phyloP scores from a whole-genome alignment of 2,797 vertebrate species.

The Betta splendens region DNA sequence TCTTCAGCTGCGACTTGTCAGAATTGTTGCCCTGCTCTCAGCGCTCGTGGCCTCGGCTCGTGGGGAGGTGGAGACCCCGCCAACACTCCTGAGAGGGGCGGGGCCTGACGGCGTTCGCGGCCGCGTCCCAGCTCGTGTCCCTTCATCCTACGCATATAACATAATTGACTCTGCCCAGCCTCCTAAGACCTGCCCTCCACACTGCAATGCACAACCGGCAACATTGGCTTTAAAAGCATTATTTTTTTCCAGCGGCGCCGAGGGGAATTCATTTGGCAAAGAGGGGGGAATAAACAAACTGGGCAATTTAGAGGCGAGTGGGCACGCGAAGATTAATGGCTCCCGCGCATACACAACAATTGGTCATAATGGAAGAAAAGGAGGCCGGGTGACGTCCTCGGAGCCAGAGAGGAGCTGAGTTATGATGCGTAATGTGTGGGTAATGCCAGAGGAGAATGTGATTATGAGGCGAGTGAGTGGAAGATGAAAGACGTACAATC shows the following conservation, averaged over 20 bases:
- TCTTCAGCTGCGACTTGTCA: conserved; percentile 38
- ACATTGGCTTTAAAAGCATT: conserved; percentile 44
- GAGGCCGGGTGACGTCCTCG: conserved; percentile 37
- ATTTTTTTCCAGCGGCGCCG: conserved; percentile 49
- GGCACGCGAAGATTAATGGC: conserved; percentile 67
- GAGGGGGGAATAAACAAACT: conserved; percentile 56
- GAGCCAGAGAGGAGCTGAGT: conserved; percentile 14
- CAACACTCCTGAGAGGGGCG: conserved; percentile 25
- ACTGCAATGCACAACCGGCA: conserved; percentile 58
- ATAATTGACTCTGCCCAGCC: conserved; percentile 62
- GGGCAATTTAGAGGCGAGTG: conserved; percentile 60
- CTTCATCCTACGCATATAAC: conserved; percentile 50
- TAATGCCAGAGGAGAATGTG: conserved; percentile 37
- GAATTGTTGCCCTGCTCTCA: conserved; percentile 30
- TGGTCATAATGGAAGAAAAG: conserved; percentile 64
- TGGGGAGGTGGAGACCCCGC: conserved; percentile 54
- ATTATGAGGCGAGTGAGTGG: conserved; percentile 38
- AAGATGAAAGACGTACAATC: conserved; percentile 36
- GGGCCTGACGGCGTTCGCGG: conserved; percentile 9
- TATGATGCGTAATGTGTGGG: conserved; percentile 39
- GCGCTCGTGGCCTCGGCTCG: conserved; percentile 42
- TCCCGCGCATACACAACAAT: conserved; percentile 59
- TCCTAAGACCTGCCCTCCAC: conserved; percentile 43
- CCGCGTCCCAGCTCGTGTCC: conserved; percentile 21
- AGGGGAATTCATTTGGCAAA: conserved; percentile 62